phyloP scores from a whole-genome alignment of 2,113 vertebrate genomes.

The Corythornis cristatus region DNA sequence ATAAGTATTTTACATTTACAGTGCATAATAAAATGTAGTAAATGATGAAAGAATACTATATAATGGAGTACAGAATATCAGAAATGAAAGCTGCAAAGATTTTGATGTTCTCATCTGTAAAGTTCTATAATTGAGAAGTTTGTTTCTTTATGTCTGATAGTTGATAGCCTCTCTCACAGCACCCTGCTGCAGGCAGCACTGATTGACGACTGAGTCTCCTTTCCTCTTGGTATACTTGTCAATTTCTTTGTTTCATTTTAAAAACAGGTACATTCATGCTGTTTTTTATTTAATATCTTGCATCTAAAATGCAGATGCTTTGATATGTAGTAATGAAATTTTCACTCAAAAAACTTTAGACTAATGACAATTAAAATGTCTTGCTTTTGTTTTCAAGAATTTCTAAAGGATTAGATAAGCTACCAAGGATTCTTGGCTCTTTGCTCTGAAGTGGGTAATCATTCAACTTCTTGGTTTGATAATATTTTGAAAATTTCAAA shows the following conservation, averaged over 20 bases:
- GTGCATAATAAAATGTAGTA: neutral
- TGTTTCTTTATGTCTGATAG: neutral
- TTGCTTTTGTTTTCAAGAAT: neutral
- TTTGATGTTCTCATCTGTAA: neutral
- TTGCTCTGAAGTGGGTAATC: neutral
- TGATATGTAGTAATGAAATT: neutral
- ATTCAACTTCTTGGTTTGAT: neutral
- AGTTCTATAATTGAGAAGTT: neutral
- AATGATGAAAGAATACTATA: neutral
- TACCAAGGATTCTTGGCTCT: neutral
- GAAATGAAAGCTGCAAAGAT: neutral
- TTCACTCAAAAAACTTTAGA: neutral
- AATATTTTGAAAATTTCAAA: neutral
- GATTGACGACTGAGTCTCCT: neutral
- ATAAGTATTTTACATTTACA: constrained; percentile 37
- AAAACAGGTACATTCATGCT: neutral
- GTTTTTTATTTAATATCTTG: neutral
- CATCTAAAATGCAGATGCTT: neutral
- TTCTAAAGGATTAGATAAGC: neutral
- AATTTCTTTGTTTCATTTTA: neutral
- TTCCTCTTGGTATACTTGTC: neutral
- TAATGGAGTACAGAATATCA: neutral
- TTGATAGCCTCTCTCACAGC: neutral
- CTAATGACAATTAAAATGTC: neutral
- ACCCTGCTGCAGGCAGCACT: neutral